phyloP scores from a whole-genome alignment of 1,140 invertebrate species.

The Drosophila simulans region DNA sequence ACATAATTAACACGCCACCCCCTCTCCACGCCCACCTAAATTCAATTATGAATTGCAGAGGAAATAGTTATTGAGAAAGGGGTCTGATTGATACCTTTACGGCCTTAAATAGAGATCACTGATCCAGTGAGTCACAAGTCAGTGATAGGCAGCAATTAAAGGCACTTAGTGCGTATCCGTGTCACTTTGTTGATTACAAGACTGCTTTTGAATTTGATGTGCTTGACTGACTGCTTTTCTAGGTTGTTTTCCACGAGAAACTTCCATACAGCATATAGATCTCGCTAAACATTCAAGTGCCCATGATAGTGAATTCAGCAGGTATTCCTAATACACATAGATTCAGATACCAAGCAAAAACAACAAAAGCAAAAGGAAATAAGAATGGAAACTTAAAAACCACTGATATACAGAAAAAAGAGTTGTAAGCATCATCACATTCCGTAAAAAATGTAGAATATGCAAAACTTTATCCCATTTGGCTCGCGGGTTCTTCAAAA shows the following conservation, averaged over 20 bases:
- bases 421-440: conserved; percentile 4
- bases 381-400: conserved; percentile 7
- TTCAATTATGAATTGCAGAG: conserved; percentile 55
- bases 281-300: conserved; percentile 10
- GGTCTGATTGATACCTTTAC: neutral
- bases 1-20: conserved; percentile 44
- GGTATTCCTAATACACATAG: conserved; percentile 12
- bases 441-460: conserved; percentile 11
- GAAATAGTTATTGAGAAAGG: conserved; percentile 30
- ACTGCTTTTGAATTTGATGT: conserved; percentile 13
- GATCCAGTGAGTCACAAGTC: neutral
- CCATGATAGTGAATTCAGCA: no score
- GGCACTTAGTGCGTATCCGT: conserved; percentile 55
- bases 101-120: conserved; percentile 14
- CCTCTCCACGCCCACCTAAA: conserved; percentile 1
- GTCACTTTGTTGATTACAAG: conserved; percentile 51
- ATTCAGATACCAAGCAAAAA: conserved; percentile 50
- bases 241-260: conserved; percentile 17
- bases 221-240: conserved; percentile 32
- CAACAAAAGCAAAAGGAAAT: conserved; percentile 1
- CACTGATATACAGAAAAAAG: conserved; percentile 12
- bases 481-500: conserved; percentile 1
- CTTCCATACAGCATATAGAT: conserved; percentile 12
- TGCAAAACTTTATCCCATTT: conserved; percentile 1
- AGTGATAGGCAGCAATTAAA: conserved; percentile 49